Conservation (phyloP, 2,888 invertebrate genomes). For the Entomobrya proxima region DNA sequence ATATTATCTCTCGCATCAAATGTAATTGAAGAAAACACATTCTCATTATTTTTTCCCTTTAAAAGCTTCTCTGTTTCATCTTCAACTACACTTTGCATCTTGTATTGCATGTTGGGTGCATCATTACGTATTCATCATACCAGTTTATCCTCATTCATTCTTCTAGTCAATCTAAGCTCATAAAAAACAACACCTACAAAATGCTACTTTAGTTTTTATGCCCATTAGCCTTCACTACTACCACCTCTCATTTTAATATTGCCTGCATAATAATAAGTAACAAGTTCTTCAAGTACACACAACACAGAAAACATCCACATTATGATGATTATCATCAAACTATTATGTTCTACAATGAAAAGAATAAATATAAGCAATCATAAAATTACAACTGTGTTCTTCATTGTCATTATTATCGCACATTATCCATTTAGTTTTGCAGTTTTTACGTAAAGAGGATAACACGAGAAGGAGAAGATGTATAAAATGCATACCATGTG, state of each 20-base stretch:
- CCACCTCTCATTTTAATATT: background rate
- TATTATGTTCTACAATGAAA: background rate
- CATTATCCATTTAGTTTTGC: background rate
- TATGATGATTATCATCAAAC: no score
- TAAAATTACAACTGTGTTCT: background rate
- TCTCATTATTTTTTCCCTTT: background rate
- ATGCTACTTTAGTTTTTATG: background rate
- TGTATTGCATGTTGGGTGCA: background rate
- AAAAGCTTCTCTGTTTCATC: background rate
- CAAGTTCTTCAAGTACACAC: no score
- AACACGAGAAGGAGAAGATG: no score
- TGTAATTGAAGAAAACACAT: conserved; percentile 5
- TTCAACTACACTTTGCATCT: no score
- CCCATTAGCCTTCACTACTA: background rate
- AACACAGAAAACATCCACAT: no score
- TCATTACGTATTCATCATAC: conserved; percentile 13
- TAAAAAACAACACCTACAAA: background rate
- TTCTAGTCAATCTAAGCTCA: background rate
- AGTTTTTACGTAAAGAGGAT: no score
- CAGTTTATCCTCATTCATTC: background rate
- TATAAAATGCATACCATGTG: no score
- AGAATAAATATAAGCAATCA: background rate
- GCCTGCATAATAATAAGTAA: background rate
- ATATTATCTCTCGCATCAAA: background rate
- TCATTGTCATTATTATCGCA: background rate